Percentiles rank a stretch among this genome's conserved stretches.
Evolutionary conservation across 2,113 vertebrate genomes (phyloP).

Genomic region (Mellivora capensis): DNA sequence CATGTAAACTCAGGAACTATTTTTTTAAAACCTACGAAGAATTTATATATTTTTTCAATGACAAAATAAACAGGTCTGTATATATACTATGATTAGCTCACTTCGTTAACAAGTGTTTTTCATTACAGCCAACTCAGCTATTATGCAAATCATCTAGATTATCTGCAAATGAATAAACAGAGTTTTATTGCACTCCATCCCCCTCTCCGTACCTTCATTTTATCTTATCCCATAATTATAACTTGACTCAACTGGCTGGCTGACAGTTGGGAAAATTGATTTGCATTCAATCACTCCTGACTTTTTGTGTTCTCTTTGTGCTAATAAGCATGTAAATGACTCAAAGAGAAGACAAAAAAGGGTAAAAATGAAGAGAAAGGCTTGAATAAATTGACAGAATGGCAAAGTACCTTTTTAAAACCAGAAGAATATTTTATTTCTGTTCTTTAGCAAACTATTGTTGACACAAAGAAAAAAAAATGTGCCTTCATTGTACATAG

Average conservation of each 20-base stretch:
- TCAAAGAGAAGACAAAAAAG: conserved; percentile 32
- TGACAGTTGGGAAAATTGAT: conserved; percentile 10
- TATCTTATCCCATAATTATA: conserved; percentile 39
- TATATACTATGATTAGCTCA: background rate
- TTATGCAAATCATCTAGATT: conserved; percentile 22
- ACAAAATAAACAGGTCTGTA: conserved; percentile 20
- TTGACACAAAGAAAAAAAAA: background rate
- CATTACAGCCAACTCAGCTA: conserved; percentile 5
- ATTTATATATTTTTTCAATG: background rate
- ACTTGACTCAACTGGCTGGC: background rate
- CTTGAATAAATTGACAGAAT: conserved; percentile 27
- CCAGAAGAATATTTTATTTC: background rate
- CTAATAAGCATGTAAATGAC: conserved; percentile 38
- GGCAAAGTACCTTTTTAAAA: background rate
- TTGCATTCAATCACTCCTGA: conserved; percentile 21
- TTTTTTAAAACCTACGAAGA: background rate
- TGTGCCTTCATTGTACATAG: background rate
- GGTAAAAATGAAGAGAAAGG: conserved; percentile 8
- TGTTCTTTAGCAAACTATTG: conserved; percentile 21
- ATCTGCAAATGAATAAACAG: conserved; percentile 1
- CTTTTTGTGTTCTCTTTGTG: background rate
- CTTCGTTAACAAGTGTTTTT: background rate
- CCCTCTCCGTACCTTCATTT: background rate
- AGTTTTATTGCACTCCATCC: background rate
- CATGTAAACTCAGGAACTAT: conserved; percentile 12